Base-by-base conservation (phyloP, 1,140 invertebrate genomes). In the Drosophila hydei region DNA sequence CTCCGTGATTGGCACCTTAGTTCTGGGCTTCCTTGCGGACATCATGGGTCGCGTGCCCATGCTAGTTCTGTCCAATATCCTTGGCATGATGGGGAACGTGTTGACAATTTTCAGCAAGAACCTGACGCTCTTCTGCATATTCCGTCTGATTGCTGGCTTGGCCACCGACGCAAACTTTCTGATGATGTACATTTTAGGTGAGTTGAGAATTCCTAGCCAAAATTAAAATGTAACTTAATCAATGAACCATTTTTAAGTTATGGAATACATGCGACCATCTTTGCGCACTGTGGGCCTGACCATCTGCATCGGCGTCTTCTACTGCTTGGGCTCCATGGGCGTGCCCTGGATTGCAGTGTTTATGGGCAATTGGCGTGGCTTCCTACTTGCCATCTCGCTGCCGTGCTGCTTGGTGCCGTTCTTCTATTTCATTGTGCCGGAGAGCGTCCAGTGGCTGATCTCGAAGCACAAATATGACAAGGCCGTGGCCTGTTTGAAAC, bases 181-280 rank as follows among this genome's bases (percentile, higher is more conserved):
- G 21, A 93, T 94, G 92, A 94, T 94, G 93, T 94, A 94, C 55
- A 94, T 94, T 60, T 92, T 94, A 71, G 93, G 93, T 94, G 71
- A 91, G 54, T n/a, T 4, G 85, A 4, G 1, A 0, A 8, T 12
- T 23, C 3, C 3, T 3, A 1, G 9, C 1, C 1, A 4, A 3
- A 2, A 3, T 8, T 16, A 8, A 40, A n/a, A 25, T 14, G 12
- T 9, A 21, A 40, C 3, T 1, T 9, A 11, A 30, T n/a, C n/a
- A 25, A 42, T 1, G 2, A 0, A 8, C n/a, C n/a, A n/a, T n/a
- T 2, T 27, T 7, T 27, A 27, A 83, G 94, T 94, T 4, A 92
- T 94, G 92, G 94, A 94, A 79, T 94, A 94, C 69, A 91, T 94
- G 23, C 92, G 92, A 14, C 94, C 94, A 2, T 90, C 90, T 0